A percentile compares a stretch with the other conserved stretches of the same genome.
Evolutionary conservation across 2,113 vertebrate genomes (phyloP).

Genomic region (Felis catus): F.catus_Fca126_mat1.0 CM031411.1:9561501-9562000

Average conservation of each 20-base stretch:
- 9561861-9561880: conserved; percentile 94
- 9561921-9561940: conserved; percentile 99
- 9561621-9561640: conserved; percentile 95
- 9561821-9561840: conserved; percentile 90
- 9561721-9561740: conserved; percentile 85
- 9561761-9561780: conserved; percentile 95
- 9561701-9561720: conserved; percentile 88
- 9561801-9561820: conserved; percentile 87
- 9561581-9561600: conserved; percentile 97
- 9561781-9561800: conserved; percentile 97
- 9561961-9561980: conserved; percentile 86
- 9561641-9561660: conserved; percentile 97
- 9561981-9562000: conserved; percentile 80
- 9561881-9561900: conserved; percentile 96
- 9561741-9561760: conserved; percentile 80
- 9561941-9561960: conserved; percentile 88
- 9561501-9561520: conserved; percentile 96
- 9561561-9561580: conserved; percentile 98
- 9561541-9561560: conserved; percentile 94
- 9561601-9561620: conserved; percentile 95
- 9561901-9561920: conserved; percentile 99
- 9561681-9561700: conserved; percentile 98
- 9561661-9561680: conserved; percentile 98
- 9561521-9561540: conserved; percentile 92
- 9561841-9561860: conserved; percentile 95